phyloP scores from a whole-genome alignment of 2,797 vertebrate genomes.

The Phataginus tricuspis region DNA sequence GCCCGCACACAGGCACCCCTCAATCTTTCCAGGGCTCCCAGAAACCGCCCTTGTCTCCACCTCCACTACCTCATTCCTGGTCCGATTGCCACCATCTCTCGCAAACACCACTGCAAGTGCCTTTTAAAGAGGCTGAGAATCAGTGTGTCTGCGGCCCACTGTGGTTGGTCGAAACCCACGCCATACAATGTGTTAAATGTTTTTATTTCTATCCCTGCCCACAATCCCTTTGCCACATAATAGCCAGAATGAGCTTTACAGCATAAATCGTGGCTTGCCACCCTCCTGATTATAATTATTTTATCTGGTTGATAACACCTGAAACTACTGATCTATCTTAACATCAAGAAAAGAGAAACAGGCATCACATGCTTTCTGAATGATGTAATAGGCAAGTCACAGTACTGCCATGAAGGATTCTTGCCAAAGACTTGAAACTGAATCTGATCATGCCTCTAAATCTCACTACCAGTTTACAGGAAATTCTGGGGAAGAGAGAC shows the following conservation, averaged over 20 bases:
- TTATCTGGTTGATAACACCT: not conserved
- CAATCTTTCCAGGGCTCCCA: not conserved
- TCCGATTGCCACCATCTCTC: not conserved
- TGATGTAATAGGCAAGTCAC: not conserved
- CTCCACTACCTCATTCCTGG: no score
- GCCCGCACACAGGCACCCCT: not conserved
- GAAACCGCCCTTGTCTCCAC: not conserved
- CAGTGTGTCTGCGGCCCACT: not conserved
- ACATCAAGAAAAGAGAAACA: not conserved
- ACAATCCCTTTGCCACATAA: not conserved
- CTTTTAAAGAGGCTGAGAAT: not conserved
- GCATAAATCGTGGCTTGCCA: not conserved
- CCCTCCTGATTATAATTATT: not conserved
- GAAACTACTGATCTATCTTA: conserved; percentile 28
- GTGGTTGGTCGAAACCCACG: not conserved
- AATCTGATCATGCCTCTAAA: not conserved
- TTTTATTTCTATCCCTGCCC: not conserved
- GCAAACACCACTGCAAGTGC: not conserved
- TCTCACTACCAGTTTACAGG: not conserved
- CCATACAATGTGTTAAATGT: not conserved
- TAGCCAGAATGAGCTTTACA: not conserved
- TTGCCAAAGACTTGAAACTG: not conserved
- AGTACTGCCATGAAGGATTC: not conserved
- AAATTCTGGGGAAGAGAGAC: not conserved
- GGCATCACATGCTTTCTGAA: not conserved